Conservation (phyloP, 2,113 vertebrate genomes). For the Nerophis ophidion region DNA sequence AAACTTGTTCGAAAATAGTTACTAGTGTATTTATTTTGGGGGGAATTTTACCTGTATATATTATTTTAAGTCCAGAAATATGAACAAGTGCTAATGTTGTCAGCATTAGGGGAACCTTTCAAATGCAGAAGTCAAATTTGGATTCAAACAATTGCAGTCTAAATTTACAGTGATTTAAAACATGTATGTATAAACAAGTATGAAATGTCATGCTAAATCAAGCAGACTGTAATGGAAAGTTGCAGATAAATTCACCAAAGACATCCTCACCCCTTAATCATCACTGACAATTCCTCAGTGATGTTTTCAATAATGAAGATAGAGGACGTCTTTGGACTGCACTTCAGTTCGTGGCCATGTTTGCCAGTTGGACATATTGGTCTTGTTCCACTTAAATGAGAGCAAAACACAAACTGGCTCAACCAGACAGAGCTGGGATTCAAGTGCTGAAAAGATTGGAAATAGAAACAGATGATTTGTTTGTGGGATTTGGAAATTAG, state of each 20-base stretch:
- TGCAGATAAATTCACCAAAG: not conserved
- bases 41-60: no score
- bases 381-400: constrained; percentile 15
- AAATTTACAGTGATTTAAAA: no score
- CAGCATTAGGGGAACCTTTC: no score
- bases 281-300: constrained; percentile 2
- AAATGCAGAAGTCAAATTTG: no score
- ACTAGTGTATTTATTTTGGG: no score
- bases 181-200: no score
- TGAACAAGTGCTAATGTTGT: no score
- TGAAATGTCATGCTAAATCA: no score
- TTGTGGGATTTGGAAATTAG: not conserved
- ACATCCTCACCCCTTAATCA: not conserved
- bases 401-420: constrained; percentile 11
- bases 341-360: constrained; percentile 11
- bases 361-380: constrained; percentile 15
- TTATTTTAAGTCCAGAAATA: no score
- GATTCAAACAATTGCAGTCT: no score
- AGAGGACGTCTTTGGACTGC: not conserved
- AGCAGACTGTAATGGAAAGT: no score
- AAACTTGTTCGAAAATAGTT: no score
- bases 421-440: constrained; percentile 3
- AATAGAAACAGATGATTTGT: constrained; percentile 11
- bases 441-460: constrained; percentile 19
- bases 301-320: constrained; percentile 17